Base-by-base conservation (phyloP, 2,113 vertebrate species). In the Stomatorhinus ivindoensis region DNA sequence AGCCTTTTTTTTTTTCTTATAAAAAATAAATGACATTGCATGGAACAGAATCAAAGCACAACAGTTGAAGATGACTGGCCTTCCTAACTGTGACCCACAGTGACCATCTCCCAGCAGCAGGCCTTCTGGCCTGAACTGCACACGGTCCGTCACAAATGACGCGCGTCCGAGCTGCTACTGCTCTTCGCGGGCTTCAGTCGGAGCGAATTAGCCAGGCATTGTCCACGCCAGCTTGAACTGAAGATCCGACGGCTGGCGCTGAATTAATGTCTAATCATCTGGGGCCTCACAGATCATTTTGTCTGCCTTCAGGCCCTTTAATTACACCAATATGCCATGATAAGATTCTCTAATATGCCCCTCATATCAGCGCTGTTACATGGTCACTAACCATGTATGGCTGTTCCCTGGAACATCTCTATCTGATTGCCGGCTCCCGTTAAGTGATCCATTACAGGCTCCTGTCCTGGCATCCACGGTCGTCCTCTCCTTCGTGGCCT, bases 241-340 rank as follows among this genome's bases (percentile, higher is more conserved):
- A 84, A 47, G 39, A 47, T 84, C 42, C 44, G 73, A 42, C 39
- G 31, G 82, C 82, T 87, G 85, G 85, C 19, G 15, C 85, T 47
- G 44, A 87, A 53, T 87, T 19, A 53, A 87, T 35, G 85, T 50
- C 50, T 53, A 87, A 87, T 87, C 50, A 48, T 87, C 93, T 95
- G 92, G 93, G 95, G 93, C 93, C 90, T 94, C 93, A 92, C 93
- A 94, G 93, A 94, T 95, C 93, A 94, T 91, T 91, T 94, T 94
- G 95, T 93, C 90, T 92, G 93, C 89, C 95, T 95, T 96, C 95
- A 95, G 89, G 93, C 90, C 91, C 93, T 95, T 94, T 96, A 96
- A 95, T 96, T 94, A 95, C 94, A 94, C 92, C 95, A 96, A 96
- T 95, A 96, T 94, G 93, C 93, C 92, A 92, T 95, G 96, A 96